Percentiles rank a stretch among this genome's conserved stretches.
Conservation (phyloP, 2,797 vertebrate genomes). For the Acrossocheilus wenchowensis region DNA sequence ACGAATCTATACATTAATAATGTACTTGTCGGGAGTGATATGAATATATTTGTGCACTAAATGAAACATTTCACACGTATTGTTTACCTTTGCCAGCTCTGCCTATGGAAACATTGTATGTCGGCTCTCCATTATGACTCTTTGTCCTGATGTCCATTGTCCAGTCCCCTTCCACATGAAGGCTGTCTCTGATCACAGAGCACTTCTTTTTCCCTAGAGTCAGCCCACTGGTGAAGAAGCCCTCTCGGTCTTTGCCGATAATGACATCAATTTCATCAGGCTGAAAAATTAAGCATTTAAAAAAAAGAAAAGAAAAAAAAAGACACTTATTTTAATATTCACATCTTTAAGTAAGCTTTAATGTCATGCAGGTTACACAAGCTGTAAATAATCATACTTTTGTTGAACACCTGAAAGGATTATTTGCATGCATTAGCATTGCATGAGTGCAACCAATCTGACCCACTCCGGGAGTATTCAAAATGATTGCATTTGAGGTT, state of each 20-base stretch:
- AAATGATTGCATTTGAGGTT: neutral
- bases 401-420: neutral
- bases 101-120: conserved; percentile 88
- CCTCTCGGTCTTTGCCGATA: conserved; percentile 88
- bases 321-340: neutral
- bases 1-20: neutral
- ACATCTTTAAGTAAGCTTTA: neutral
- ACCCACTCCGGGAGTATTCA: neutral
- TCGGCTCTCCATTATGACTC: conserved; percentile 89
- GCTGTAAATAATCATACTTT: neutral
- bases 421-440: neutral
- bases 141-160: conserved; percentile 94
- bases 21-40: neutral
- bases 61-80: conserved; percentile 5
- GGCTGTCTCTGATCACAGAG: conserved; percentile 91
- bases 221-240: conserved; percentile 88
- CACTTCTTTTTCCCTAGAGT: conserved; percentile 90
- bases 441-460: neutral
- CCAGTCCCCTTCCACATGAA: conserved; percentile 85
- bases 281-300: conserved; percentile 26
- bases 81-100: conserved; percentile 76
- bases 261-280: conserved; percentile 86
- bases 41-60: neutral
- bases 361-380: neutral
- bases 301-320: neutral